Base-by-base conservation (phyloP, 1,140 invertebrate species). In the Oppia nitens region DNA sequence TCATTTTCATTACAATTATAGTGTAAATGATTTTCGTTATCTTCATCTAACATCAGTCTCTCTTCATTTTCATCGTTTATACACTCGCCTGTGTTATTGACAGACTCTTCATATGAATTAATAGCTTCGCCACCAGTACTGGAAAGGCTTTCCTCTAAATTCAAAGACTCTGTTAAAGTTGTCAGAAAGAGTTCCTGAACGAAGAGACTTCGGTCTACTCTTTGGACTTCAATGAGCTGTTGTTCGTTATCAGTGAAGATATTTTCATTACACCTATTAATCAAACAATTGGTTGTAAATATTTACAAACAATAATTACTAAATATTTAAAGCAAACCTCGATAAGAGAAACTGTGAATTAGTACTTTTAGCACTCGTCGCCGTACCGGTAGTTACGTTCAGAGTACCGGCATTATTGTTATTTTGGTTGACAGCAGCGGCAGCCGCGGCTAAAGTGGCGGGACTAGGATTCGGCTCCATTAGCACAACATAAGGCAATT, bases 191-290 rank as follows among this genome's bases (percentile, higher is more conserved):
- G 68, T 71, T 83, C 81, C 65, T 81, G 78, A 51, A 81, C 75
- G 73, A 84, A 84, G 20, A 82, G 66, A 68, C 80, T 81, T 61
- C 78, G 74, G 67, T 82, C 80, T 56, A 79, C 77, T 64, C 76
- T 75, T 62, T 81, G 77, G 60, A 74, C 72, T 64, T 81, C 79
- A 62, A 76, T 70, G 52, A 67, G 72, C 64, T 80, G 75, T 51
- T 75, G 66, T 62, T 79, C 76, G 9, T 70, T 66, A 62, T 81
- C 79, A 24, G 76, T 73, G 51, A 77, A 65, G 47, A 73, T 73
- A 57, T 74, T 73, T 59, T 80, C 76, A 63, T 77, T 78, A 66
- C 77, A 80, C 72, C 80, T 81, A 65, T 2, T 71, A 67, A 24
- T 51, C 6, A 14, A 14, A n/a, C 45, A 14, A 45, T 2, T 48